These are phyloP conservation scores for Cirrhinus mrigala DNA, from an alignment of 2,797 vertebrate genomes.

Conservation along the genomic window DNA sequence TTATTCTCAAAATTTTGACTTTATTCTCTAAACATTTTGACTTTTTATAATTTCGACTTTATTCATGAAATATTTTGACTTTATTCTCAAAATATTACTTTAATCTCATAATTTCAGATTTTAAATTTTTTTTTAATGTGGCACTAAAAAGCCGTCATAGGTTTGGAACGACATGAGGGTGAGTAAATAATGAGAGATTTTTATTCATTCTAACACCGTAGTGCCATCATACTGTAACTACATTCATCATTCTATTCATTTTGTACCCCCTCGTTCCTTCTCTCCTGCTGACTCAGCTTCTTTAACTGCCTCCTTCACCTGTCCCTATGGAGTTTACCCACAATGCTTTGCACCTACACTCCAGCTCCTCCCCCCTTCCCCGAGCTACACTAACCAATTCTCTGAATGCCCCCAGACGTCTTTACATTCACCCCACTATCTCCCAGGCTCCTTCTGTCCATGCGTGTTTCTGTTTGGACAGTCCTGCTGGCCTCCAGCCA, in stretches of 20 bases:
- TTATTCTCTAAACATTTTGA: too few species aligned
- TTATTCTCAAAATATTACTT: too few species aligned
- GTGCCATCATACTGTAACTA: not conserved
- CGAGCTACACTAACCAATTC: constrained; percentile 31
- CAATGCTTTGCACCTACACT: constrained; percentile 1
- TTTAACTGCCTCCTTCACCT: constrained; percentile 32
- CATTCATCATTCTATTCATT: constrained; percentile 2
- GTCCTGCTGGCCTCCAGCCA: constrained; percentile 40
- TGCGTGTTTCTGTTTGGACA: constrained; percentile 28
- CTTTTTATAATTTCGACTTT: too few species aligned
- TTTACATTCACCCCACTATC: constrained; percentile 17
- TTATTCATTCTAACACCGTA: not conserved
- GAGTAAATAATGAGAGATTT: not conserved
- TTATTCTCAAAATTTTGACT: too few species aligned
- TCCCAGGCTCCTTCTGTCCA: constrained; percentile 8
- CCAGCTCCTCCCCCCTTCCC: constrained; percentile 22
- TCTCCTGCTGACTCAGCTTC: constrained; percentile 41
- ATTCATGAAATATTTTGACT: too few species aligned
- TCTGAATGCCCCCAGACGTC: not conserved
- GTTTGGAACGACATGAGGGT: not conserved
- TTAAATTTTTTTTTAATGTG: too few species aligned
- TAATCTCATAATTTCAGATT: too few species aligned
- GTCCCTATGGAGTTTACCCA: constrained; percentile 28
- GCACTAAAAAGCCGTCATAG: too few species aligned
- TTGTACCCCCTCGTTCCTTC: constrained; percentile 8